Evolutionary conservation across 2,113 vertebrate species (phyloP), one percentile per base, ranked within the genome.

Genomic region (Lepidothrix coronata): DNA sequence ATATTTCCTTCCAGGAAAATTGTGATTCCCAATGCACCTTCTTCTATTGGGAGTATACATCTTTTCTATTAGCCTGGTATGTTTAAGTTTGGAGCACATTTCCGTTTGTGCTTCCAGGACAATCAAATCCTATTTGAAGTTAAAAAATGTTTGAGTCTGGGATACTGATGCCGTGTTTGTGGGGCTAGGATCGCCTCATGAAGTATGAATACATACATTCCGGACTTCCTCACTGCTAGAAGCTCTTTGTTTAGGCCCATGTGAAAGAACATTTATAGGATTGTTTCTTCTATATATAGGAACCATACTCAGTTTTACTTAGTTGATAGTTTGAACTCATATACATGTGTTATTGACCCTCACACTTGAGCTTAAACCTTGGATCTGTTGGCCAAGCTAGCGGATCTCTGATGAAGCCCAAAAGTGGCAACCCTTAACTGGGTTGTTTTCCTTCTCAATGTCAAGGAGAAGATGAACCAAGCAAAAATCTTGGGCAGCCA

Each of bases 21-120:
- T 4, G 0, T 49, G 18, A 67, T 83, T 75, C 33, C 20, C 0
- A 2, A 2, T 48, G 17, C 72, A 28, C 7, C 0, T 39, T 70
- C 62, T 54, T 75, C 28, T 78, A 44, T 58, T 11, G 4, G 33
- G 11, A 71, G 18, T 35, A 8, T 48, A 48, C 6, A 27, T 59
- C 3, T 55, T 75, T 92, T 49, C 51, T 67, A 5, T 51, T 66
- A 61, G 12, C 21, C 61, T 89, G 7, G 2, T 74, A 11, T 39
- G 23, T 79, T 46, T 30, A 83, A 79, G 48, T 88, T 13, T 39
- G 21, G 16, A 52, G 30, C 20, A 44, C 8, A 12, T 57, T 63
- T 14, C 16, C 25, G 2, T 23, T 85, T 75, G 23, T 44, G 6
- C 16, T 71, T 90, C 51, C 14, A 43, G 49, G 37, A 22, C 21